Evolutionary conservation across 92 coral and sea anemone genomes (phyloP).

Genomic region (Porites rus): DNA sequence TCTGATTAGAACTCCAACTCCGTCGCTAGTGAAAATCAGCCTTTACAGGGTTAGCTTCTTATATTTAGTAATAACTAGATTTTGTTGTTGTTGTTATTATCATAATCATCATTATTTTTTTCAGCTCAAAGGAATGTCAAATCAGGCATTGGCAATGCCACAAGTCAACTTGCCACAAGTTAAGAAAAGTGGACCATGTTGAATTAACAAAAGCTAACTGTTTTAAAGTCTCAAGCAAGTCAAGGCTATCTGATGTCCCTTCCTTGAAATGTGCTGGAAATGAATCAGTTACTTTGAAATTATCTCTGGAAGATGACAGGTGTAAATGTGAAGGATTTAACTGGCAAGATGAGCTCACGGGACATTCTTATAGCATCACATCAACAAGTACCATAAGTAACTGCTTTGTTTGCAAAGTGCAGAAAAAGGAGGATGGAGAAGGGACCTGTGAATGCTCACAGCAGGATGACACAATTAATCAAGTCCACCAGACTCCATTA

Average conservation of each 20-base stretch:
- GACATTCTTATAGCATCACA: neutral
- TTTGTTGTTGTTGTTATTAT: too few relatives aligned
- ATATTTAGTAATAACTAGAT: neutral
- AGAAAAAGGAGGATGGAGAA: neutral
- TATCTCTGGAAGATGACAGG: neutral
- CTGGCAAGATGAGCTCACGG: neutral
- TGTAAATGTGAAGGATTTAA: neutral
- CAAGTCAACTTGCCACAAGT: constrained; percentile 53
- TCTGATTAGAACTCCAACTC: too few relatives aligned
- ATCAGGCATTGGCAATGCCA: constrained; percentile 77
- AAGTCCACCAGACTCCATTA: neutral
- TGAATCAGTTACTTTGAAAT: neutral
- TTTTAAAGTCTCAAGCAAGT: neutral
- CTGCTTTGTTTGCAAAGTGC: neutral
- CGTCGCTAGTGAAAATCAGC: neutral
- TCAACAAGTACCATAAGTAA: neutral
- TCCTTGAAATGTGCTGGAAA: neutral
- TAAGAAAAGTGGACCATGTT: neutral
- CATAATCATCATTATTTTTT: neutral
- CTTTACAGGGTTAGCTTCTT: neutral
- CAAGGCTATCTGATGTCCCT: neutral
- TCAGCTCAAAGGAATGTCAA: constrained; percentile 83
- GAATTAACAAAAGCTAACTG: neutral
- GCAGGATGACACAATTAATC: neutral
- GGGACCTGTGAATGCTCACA: neutral